Evolutionary conservation across 1,140 invertebrate species (phyloP), one percentile per base, ranked within the genome.

Genomic region (Anagrus nilaparvatae): DNA sequence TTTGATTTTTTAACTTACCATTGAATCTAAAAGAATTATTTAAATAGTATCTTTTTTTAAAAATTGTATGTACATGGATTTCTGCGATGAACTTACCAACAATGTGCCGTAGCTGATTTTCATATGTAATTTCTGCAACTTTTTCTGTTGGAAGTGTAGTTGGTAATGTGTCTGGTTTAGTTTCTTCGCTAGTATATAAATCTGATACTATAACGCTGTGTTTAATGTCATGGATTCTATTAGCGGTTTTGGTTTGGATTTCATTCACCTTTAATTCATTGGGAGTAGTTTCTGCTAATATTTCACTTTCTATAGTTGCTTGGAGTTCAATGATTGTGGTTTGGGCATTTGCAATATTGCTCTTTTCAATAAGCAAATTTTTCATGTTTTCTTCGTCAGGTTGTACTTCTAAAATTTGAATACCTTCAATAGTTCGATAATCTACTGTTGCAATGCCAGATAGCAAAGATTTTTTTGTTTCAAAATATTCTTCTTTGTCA

Each of bases 161-260:
- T 46, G 67, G 61, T 23, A 59, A 53, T 48, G 74, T 47, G 51
- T 63, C 59, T 52, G 59, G 58, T 59, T 70, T 67, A n/a, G 56
- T 47, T 58, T 72, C 69, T 47, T 57, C 70, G 43, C 63, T 57
- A 33, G 61, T 55, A 50, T 53, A 56, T 43, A 67, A 54, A 51
- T 75, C 68, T 42, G 68, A 74, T 28, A 77, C 58, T 12, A 74
- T 64, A 23, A 77, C 37, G 40, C 72, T 65, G 48, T 71, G 66
- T 36, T 66, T 57, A 36, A 68, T 57, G 21, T 65, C 57, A 34
- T 65, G 51, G 8, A 67, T 43, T 52, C 50, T 44, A 43, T 55
- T 60, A 9, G 67, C 64, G n/a, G 40, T 53, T 47, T 56, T 61
- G 29, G 49, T 44, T 23, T 38, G 46, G 23, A 59, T 64, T 37